Evolutionary conservation across 2,888 invertebrate genomes (phyloP).

Genomic region (Platypus cylindrus): DNA sequence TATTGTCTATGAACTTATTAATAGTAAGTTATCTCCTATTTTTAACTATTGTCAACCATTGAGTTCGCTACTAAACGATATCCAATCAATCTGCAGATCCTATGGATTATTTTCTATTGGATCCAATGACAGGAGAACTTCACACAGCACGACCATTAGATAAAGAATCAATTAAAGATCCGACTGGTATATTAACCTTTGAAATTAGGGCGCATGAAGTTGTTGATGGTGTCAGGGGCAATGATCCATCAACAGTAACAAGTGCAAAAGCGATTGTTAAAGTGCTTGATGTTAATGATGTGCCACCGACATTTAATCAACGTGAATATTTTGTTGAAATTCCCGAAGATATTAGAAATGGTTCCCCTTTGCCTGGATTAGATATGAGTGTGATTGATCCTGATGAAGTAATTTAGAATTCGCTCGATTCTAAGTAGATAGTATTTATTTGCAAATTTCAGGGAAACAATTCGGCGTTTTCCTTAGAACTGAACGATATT

Average conservation of each 20-base stretch:
- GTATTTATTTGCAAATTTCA: constrained; percentile 29
- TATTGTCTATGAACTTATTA: constrained; percentile 64
- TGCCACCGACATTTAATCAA: constrained; percentile 71
- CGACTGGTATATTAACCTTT: constrained; percentile 65
- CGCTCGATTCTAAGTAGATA: too few species aligned
- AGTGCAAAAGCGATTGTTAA: constrained; percentile 67
- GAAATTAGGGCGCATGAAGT: constrained; percentile 68
- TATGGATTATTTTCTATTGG: constrained; percentile 72
- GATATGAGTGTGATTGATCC: constrained; percentile 79
- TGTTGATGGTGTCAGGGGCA: constrained; percentile 51
- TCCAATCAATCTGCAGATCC: constrained; percentile 50
- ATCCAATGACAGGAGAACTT: constrained; percentile 66
- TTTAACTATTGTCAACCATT: too few species aligned
- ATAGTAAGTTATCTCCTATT: constrained; percentile 46
- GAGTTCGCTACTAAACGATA: too few species aligned
- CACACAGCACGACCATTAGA: constrained; percentile 75
- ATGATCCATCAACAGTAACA: constrained; percentile 55
- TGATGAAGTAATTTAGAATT: constrained; percentile 70
- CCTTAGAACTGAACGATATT: constrained; percentile 64
- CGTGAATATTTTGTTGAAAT: constrained; percentile 70
- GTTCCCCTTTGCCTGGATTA: constrained; percentile 66
- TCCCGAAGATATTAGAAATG: constrained; percentile 69
- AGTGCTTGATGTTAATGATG: constrained; percentile 81
- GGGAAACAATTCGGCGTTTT: constrained; percentile 77
- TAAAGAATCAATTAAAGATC: constrained; percentile 67